phyloP scores from a whole-genome alignment of 2,797 vertebrate species.

The Graptemys geographica region DNA sequence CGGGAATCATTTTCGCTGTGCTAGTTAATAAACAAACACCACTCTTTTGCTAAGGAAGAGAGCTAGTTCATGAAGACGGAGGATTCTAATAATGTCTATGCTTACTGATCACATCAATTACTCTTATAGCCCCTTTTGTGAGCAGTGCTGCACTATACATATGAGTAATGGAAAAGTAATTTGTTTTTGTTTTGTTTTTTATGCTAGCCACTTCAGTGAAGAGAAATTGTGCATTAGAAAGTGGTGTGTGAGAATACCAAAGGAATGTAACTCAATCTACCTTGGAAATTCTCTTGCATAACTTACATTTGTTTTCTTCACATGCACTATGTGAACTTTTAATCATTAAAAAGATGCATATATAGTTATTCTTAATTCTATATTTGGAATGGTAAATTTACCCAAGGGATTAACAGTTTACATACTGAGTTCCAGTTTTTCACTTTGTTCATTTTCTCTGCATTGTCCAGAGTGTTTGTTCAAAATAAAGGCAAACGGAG shows the following conservation, averaged over 20 bases:
- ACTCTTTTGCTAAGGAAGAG: accelerated
- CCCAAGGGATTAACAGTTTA: background rate
- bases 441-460: background rate
- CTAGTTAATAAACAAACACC: background rate
- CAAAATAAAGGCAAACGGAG: background rate
- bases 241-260: background rate
- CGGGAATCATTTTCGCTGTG: background rate
- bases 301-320: constrained; percentile 6
- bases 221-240: constrained; percentile 3
- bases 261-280: background rate
- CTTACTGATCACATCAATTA: background rate
- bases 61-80: background rate
- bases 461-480: background rate
- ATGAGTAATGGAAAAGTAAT: background rate
- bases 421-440: constrained; percentile 8
- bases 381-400: background rate
- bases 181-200: background rate
- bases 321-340: constrained; percentile 10
- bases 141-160: background rate
- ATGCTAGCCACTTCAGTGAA: background rate
- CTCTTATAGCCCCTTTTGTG: background rate
- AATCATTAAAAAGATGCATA: background rate
- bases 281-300: background rate
- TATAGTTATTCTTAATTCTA: background rate
- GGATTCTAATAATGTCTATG: background rate